phyloP scores from a whole-genome alignment of 2,888 invertebrate species.

The Cryptocephalus moraei region DNA sequence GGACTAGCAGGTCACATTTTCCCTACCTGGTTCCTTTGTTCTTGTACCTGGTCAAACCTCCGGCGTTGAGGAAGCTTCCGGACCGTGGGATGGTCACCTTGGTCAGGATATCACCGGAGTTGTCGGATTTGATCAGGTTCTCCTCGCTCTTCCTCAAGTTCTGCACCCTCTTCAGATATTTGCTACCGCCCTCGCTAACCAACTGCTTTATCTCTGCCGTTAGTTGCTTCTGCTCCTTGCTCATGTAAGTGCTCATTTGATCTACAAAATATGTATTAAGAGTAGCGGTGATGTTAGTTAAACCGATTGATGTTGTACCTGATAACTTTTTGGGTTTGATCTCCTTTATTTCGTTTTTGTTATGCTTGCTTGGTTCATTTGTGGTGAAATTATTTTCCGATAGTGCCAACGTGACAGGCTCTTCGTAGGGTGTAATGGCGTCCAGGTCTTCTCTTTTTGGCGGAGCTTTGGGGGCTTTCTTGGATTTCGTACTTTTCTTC shows the following conservation, averaged over 20 bases:
- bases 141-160: constrained; percentile 34
- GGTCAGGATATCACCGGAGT: constrained; percentile 71
- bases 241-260: constrained; percentile 40
- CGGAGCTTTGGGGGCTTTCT: constrained; percentile 45
- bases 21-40: constrained; percentile 56
- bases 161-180: constrained; percentile 39
- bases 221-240: constrained; percentile 42
- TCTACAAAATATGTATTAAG: constrained; percentile 25
- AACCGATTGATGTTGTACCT: constrained; percentile 20
- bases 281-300: not conserved
- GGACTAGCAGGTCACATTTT: not conserved
- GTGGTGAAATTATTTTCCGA: constrained; percentile 4
- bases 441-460: constrained; percentile 30
- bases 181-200: constrained; percentile 30
- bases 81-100: constrained; percentile 79
- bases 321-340: constrained; percentile 44
- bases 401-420: constrained; percentile 20
- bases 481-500: constrained; percentile 50
- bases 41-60: constrained; percentile 66
- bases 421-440: constrained; percentile 36
- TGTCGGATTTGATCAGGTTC: constrained; percentile 36
- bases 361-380: not conserved
- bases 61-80: constrained; percentile 75
- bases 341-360: constrained; percentile 39
- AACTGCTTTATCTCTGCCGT: constrained; percentile 39